Percentiles rank a stretch among this genome's conserved stretches.
These are phyloP conservation scores for Gymnodraco acuticeps DNA, from an alignment of 2,797 vertebrate species.

Conservation along the genomic window DNA sequence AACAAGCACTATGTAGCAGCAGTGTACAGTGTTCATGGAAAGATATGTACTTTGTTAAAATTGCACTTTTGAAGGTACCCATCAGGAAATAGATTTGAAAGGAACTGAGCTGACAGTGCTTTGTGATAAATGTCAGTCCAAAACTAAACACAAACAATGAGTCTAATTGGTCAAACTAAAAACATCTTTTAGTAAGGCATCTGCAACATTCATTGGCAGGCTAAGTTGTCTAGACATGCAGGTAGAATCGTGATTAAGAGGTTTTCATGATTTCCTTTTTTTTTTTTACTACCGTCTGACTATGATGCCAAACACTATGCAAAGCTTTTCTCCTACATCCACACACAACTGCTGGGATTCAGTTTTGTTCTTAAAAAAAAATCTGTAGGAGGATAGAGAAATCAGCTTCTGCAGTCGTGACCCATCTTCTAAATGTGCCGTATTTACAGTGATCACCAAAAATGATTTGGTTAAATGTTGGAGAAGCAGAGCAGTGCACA, in stretches of 20 bases:
- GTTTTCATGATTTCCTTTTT: conserved; percentile 21
- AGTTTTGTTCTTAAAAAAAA: conserved; percentile 14
- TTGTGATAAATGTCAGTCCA: conserved; percentile 81
- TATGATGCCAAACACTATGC: conserved; percentile 56
- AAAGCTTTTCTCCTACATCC: conserved; percentile 49
- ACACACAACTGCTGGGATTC: conserved; percentile 24
- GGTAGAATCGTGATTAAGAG: conserved; percentile 74
- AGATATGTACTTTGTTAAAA: conserved; percentile 91
- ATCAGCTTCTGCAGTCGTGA: conserved; percentile 33
- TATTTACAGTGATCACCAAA: conserved; percentile 69
- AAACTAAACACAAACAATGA: conserved; percentile 47
- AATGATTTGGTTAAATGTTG: conserved; percentile 38
- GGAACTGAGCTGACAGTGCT: conserved; percentile 81
- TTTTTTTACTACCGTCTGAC: conserved; percentile 46
- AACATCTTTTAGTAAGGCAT: conserved; percentile 87
- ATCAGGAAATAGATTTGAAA: conserved; percentile 85
- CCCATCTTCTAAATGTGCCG: conserved; percentile 53
- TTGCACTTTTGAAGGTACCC: conserved; percentile 92
- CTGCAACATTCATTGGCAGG: conserved; percentile 93
- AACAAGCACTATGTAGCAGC: conserved; percentile 96
- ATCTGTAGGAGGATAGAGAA: conserved; percentile 31
- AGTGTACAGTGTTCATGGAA: conserved; percentile 90
- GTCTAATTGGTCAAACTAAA: conserved; percentile 75
- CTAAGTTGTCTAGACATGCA: conserved; percentile 91
- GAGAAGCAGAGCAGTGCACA: conserved; percentile 51